Conservation (phyloP, 2,113 vertebrate species). For the Entelurus aequoreus region DNA sequence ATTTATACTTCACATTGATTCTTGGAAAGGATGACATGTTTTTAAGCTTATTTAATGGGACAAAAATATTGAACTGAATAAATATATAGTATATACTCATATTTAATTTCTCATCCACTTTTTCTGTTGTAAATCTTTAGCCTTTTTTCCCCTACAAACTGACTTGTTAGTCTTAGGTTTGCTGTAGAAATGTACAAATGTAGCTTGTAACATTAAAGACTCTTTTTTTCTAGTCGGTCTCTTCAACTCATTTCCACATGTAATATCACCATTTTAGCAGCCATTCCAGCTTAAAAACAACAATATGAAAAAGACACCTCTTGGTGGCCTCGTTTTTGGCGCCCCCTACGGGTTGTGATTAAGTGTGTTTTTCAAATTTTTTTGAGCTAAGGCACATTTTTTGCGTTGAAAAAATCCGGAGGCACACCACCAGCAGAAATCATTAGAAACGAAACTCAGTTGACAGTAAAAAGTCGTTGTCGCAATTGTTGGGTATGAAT, state of each 20-base stretch:
- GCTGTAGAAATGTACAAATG: constrained; percentile 74
- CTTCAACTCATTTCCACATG: neutral
- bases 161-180: constrained; percentile 60
- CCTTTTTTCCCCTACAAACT: constrained; percentile 51
- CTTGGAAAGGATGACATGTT: constrained; percentile 55
- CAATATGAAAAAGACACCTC: too few relatives aligned
- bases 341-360: too few relatives aligned
- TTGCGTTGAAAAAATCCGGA: too few relatives aligned
- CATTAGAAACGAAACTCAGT: too few relatives aligned
- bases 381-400: too few relatives aligned
- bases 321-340: too few relatives aligned
- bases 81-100: constrained; percentile 24
- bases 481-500: too few relatives aligned
- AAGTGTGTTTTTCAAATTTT: too few relatives aligned
- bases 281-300: too few relatives aligned
- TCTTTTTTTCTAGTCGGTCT: constrained; percentile 44
- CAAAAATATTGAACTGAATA: constrained; percentile 51
- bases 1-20: constrained; percentile 70
- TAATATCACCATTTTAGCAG: neutral
- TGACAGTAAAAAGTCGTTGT: too few relatives aligned
- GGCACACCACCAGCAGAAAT: too few relatives aligned
- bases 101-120: constrained; percentile 55
- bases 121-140: constrained; percentile 38
- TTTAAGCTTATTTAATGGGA: constrained; percentile 62
- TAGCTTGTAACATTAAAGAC: constrained; percentile 70